Evolutionary conservation across 2,888 invertebrate species (phyloP).

Genomic region (Zootermopsis nevadensis): DNA sequence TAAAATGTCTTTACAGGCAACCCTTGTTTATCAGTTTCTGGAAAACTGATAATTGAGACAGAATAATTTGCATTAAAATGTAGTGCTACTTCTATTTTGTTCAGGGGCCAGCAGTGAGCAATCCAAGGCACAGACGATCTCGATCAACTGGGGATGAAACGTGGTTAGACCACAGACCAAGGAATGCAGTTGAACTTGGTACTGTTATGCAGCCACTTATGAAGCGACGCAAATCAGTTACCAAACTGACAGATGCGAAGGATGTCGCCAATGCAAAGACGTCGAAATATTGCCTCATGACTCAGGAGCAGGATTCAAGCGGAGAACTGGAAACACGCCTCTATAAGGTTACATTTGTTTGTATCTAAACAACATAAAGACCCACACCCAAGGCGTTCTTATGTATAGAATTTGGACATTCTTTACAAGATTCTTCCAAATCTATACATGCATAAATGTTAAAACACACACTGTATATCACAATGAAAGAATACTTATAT

Average conservation of each 20-base stretch:
- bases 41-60: no score
- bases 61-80: no score
- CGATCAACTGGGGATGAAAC: constrained; percentile 77
- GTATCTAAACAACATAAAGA: constrained; percentile 46
- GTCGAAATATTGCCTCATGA: constrained; percentile 91
- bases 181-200: constrained; percentile 82
- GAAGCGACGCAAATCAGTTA: constrained; percentile 84
- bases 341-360: constrained; percentile 74
- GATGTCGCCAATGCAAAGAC: constrained; percentile 77
- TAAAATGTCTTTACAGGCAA: no score
- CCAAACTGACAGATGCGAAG: constrained; percentile 82
- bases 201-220: constrained; percentile 91
- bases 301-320: constrained; percentile 91
- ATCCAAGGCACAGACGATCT: constrained; percentile 79
- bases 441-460: no score
- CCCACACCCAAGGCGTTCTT: no score
- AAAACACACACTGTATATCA: no score
- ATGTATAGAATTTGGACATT: no score
- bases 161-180: constrained; percentile 92
- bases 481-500: no score
- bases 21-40: no score
- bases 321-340: constrained; percentile 94
- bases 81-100: no score
- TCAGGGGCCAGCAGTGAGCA: constrained; percentile 63
- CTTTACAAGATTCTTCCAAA: no score